These are phyloP conservation scores for Teinopalpus imperialis DNA, from an alignment of 2,888 invertebrate genomes.

Conservation along the genomic window DNA sequence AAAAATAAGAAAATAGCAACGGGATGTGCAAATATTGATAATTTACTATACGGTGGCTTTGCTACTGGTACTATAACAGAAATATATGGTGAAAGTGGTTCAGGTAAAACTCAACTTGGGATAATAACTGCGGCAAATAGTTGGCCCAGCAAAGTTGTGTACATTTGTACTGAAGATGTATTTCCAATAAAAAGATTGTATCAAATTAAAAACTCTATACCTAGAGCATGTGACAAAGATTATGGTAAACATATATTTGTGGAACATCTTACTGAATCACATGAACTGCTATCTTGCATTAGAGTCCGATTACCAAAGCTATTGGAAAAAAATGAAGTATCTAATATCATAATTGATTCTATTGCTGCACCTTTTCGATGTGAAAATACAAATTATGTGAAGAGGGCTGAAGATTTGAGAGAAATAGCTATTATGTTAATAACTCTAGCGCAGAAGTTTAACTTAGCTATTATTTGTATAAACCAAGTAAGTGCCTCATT, in stretches of 20 bases:
- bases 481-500: constrained; percentile 71
- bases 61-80: constrained; percentile 86
- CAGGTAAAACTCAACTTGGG: constrained; percentile 91
- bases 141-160: constrained; percentile 83
- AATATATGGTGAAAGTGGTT: constrained; percentile 90
- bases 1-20: constrained; percentile 49
- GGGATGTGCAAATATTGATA: constrained; percentile 84
- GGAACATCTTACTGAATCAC: constrained; percentile 65
- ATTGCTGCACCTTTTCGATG: constrained; percentile 71
- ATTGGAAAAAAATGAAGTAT: constrained; percentile 45
- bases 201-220: constrained; percentile 50
- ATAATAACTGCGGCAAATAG: constrained; percentile 86
- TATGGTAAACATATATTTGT: constrained; percentile 64
- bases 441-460: constrained; percentile 51
- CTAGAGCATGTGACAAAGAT: constrained; percentile 37
- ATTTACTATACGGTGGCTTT: constrained; percentile 85
- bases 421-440: constrained; percentile 58
- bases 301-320: constrained; percentile 60
- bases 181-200: constrained; percentile 76
- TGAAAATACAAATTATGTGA: constrained; percentile 63
- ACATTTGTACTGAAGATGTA: constrained; percentile 89
- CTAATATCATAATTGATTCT: constrained; percentile 65
- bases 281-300: constrained; percentile 61
- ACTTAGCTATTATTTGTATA: constrained; percentile 62
- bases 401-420: constrained; percentile 69